phyloP scores from a whole-genome alignment of 1,140 invertebrate genomes.

The Teleopsis dalmanni region DNA sequence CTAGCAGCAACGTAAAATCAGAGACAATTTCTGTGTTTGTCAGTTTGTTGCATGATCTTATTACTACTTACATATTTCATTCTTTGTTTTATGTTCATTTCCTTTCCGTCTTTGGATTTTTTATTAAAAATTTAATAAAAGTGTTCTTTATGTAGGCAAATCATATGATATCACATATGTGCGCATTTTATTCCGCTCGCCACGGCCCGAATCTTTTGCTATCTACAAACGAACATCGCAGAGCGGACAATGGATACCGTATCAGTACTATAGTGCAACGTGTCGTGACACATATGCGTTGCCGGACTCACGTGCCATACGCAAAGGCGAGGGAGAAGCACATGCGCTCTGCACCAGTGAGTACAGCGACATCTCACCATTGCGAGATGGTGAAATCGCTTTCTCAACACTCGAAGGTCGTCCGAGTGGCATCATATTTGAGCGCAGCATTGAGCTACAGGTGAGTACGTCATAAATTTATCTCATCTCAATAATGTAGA shows the following conservation, averaged over 20 bases:
- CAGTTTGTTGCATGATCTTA: too few species aligned
- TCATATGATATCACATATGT: constrained; percentile 97
- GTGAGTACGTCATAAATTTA: constrained; percentile 42
- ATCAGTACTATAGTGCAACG: constrained; percentile 91
- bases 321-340: constrained; percentile 69
- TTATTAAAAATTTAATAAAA: neutral
- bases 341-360: constrained; percentile 90
- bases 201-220: constrained; percentile 93
- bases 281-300: constrained; percentile 85
- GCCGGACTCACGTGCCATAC: constrained; percentile 63
- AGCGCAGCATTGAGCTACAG: constrained; percentile 80
- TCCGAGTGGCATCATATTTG: constrained; percentile 86
- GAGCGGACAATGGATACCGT: constrained; percentile 82
- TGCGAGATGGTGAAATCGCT: constrained; percentile 90
- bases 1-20: too few species aligned
- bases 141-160: constrained; percentile 60
- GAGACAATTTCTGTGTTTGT: too few species aligned
- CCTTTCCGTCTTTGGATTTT: neutral
- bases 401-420: constrained; percentile 94
- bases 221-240: constrained; percentile 84
- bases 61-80: too few species aligned
- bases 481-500: neutral
- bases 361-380: constrained; percentile 94
- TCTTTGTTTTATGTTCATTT: neutral
- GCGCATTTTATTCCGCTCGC: constrained; percentile 85